phyloP scores from a whole-genome alignment of 2,888 invertebrate genomes.

The Cantharis rufa region DNA sequence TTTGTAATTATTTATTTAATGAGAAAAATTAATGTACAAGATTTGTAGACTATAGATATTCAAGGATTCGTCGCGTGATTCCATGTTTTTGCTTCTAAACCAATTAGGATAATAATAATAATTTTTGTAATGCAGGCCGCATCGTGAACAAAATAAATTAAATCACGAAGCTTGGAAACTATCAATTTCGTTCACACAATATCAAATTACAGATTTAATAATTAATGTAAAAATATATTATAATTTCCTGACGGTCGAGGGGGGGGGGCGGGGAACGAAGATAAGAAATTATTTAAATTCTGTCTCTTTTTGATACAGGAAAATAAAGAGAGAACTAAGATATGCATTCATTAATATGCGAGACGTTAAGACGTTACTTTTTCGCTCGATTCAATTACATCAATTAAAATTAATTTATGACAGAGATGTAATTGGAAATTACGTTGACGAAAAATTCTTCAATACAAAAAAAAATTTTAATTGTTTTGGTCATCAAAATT shows the following conservation, averaged over 20 bases:
- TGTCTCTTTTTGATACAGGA: too few relatives aligned
- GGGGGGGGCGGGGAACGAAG: too few relatives aligned
- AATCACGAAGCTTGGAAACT: neutral
- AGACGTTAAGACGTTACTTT: neutral
- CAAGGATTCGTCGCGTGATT: neutral
- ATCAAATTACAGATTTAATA: neutral
- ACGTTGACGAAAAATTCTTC: neutral
- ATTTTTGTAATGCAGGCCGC: neutral
- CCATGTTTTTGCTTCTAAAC: neutral
- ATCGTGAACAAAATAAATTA: neutral
- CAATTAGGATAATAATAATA: neutral
- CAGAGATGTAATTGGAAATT: neutral
- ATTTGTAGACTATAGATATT: neutral
- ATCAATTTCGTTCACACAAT: neutral
- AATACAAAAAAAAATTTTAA: neutral
- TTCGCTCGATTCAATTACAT: neutral
- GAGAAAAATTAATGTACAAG: neutral
- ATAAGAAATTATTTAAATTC: too few relatives aligned
- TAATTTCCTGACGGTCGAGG: too few relatives aligned
- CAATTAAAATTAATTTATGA: neutral
- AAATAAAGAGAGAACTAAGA: too few relatives aligned
- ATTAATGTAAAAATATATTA: too few relatives aligned
- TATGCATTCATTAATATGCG: too few relatives aligned
- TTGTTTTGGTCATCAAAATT: neutral
- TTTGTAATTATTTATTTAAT: neutral